phyloP scores from a whole-genome alignment of 2,888 invertebrate genomes.

The Cacoxenus indagator region DNA sequence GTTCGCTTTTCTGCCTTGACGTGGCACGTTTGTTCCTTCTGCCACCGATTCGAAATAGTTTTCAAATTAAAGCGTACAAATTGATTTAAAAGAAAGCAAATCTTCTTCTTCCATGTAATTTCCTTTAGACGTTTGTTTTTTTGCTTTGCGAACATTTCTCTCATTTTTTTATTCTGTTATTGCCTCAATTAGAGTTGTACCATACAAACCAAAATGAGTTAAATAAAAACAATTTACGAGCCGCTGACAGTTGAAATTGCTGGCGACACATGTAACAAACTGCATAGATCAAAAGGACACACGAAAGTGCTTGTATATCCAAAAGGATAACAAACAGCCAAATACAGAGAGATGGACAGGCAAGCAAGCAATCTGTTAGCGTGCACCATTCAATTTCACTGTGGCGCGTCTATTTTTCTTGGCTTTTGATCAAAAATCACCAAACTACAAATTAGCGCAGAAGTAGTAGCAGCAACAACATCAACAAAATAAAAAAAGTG shows the following conservation, averaged over 20 bases:
- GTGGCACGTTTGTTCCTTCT: neutral
- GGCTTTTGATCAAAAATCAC: constrained; percentile 62
- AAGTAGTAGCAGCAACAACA: constrained; percentile 20
- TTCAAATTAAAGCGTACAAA: constrained; percentile 19
- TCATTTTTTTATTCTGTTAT: constrained; percentile 7
- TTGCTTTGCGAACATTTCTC: neutral
- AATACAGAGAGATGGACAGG: neutral
- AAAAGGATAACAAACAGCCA: neutral
- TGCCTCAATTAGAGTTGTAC: constrained; percentile 53
- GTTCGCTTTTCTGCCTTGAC: neutral
- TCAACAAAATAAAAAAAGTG: neutral
- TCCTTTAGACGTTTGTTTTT: neutral
- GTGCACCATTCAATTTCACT: constrained; percentile 5
- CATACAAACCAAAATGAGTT: constrained; percentile 22
- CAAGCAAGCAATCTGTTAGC: too few relatives aligned
- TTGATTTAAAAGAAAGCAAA: constrained; percentile 13
- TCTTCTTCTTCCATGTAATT: neutral
- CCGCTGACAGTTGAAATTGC: constrained; percentile 41
- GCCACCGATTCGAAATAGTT: constrained; percentile 10
- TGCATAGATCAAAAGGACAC: constrained; percentile 12
- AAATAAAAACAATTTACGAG: constrained; percentile 38
- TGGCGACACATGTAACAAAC: constrained; percentile 49
- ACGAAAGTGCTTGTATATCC: too few relatives aligned
- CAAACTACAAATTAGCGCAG: constrained; percentile 57
- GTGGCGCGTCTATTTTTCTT: constrained; percentile 37